Conservation (phyloP, 1,140 invertebrate genomes). For the Brachionus asplanchnoidis region DNA sequence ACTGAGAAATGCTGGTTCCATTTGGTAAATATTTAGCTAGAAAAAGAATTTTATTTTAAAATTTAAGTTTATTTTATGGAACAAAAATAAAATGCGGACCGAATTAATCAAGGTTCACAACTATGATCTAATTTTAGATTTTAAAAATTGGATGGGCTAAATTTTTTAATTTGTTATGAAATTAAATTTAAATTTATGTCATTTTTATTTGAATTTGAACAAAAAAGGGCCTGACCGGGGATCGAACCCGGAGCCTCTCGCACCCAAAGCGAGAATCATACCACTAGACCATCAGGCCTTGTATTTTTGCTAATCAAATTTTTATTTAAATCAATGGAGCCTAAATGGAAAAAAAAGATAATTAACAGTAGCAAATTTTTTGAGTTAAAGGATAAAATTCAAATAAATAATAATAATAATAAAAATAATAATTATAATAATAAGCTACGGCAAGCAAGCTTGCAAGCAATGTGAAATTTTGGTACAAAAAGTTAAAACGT, state of each 20-base stretch:
- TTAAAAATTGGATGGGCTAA: neutral
- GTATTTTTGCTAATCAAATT: neutral
- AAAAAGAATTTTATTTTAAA: neutral
- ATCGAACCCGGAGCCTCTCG: slow-evolving; percentile 26
- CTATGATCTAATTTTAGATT: neutral
- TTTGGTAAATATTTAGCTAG: neutral
- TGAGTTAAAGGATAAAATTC: too few species aligned
- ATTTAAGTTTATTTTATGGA: neutral
- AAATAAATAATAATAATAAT: too few species aligned
- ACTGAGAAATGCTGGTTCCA: neutral
- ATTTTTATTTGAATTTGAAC: neutral
- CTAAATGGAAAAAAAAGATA: too few species aligned
- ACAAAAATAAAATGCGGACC: neutral
- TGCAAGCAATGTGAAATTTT: too few species aligned
- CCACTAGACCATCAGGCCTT: slow-evolving; percentile 37
- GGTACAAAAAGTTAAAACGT: too few species aligned
- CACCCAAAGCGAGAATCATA: slow-evolving; percentile 40
- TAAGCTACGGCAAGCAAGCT: too few species aligned
- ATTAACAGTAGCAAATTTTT: too few species aligned
- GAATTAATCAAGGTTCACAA: neutral
- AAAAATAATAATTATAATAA: too few species aligned
- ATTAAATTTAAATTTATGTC: neutral
- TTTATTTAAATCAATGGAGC: neutral
- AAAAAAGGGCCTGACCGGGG: slow-evolving; percentile 23
- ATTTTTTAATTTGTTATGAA: neutral